Evolutionary conservation across 2,113 vertebrate species (phyloP).

Genomic region (Gallinago undulata): DNA sequence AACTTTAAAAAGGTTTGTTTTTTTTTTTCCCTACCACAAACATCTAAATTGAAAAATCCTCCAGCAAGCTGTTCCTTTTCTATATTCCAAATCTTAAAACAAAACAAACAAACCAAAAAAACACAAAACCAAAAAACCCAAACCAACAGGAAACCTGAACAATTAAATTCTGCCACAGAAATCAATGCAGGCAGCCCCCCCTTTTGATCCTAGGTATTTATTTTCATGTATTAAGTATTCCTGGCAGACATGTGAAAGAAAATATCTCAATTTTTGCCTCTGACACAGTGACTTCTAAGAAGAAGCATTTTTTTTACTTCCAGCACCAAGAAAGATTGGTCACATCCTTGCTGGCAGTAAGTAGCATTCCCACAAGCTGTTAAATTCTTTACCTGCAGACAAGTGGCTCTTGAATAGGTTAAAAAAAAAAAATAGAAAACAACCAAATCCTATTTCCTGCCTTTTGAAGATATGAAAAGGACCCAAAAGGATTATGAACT

Average conservation of each 20-base stretch:
- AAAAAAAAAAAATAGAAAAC: not conserved
- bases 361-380: conserved; percentile 26
- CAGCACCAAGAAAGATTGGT: conserved; percentile 40
- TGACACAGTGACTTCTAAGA: not conserved
- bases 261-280: not conserved
- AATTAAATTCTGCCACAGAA: not conserved
- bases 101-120: not conserved
- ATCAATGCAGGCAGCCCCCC: not conserved
- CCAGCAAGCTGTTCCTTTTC: not conserved
- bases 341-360: conserved; percentile 13
- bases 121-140: too few species aligned
- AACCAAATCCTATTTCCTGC: not conserved
- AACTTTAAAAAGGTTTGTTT: not conserved
- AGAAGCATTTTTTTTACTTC: conserved; percentile 25
- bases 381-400: conserved; percentile 56
- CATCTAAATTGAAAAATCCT: not conserved
- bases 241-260: not conserved
- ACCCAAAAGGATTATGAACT: conserved; percentile 19
- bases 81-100: not conserved
- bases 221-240: not conserved
- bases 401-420: not conserved
- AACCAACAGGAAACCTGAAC: not conserved
- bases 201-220: not conserved
- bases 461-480: conserved; percentile 12
- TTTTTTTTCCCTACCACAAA: not conserved